Evolutionary conservation across 2,797 vertebrate species (phyloP).

Genomic region (Bufotes viridis): DNA sequence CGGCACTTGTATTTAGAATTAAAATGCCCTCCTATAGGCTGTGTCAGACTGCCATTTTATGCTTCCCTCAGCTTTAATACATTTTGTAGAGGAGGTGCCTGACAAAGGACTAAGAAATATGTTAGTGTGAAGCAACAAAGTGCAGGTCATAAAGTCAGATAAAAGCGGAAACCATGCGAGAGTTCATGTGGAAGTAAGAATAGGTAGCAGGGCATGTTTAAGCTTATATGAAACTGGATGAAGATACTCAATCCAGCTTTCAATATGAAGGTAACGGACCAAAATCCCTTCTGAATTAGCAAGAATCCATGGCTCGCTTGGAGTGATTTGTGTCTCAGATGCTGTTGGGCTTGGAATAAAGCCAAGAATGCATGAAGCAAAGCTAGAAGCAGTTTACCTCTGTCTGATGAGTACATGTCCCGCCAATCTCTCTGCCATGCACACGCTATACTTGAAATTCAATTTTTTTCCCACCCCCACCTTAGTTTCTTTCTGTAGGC

Average conservation of each 20-base stretch:
- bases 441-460: no score
- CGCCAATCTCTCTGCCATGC: no score
- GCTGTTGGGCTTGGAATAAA: not conserved
- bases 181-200: not conserved
- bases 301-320: not conserved
- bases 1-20: not conserved
- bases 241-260: not conserved
- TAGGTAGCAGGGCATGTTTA: not conserved
- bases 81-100: not conserved
- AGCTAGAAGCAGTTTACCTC: no score
- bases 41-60: not conserved
- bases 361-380: not conserved
- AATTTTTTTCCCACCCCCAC: no score
- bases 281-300: not conserved
- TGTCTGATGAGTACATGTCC: no score
- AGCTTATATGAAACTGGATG: not conserved
- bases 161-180: not conserved
- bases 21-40: no score
- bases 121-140: not conserved
- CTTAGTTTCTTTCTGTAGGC: no score
- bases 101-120: no score
- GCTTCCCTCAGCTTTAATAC: not conserved
- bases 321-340: not conserved
- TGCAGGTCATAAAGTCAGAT: not conserved
- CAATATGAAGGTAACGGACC: not conserved